These are phyloP conservation scores for Threskiornis aethiopicus DNA, from an alignment of 2,797 vertebrate genomes.

Conservation along the genomic window DNA sequence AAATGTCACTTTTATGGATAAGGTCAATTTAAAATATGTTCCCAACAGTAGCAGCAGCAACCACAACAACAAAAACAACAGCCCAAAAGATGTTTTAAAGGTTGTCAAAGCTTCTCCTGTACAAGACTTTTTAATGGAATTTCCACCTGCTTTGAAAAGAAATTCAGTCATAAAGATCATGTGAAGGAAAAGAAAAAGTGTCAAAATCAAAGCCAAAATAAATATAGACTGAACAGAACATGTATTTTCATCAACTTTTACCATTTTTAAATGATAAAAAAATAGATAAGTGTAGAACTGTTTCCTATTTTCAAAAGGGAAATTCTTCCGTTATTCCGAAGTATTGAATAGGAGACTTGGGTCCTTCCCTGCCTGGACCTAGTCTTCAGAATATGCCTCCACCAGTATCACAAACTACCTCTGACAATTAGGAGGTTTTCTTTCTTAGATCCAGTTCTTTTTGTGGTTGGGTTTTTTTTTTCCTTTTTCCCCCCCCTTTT, in stretches of 20 bases:
- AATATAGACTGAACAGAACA: background rate
- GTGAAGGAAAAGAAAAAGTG: background rate
- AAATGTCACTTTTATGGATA: slow-evolving; percentile 64
- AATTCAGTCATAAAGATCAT: background rate
- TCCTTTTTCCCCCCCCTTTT: accelerated
- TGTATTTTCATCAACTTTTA: background rate
- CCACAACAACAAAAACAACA: background rate
- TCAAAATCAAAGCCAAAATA: background rate
- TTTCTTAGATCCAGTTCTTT: background rate
- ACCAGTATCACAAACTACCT: background rate
- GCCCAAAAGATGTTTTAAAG: background rate
- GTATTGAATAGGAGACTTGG: background rate
- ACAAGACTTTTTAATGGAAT: slow-evolving; percentile 3
- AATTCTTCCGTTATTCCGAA: background rate
- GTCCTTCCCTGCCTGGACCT: background rate
- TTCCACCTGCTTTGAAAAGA: background rate
- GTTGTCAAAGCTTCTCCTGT: background rate
- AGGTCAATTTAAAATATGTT: slow-evolving; percentile 61
- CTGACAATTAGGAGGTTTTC: background rate
- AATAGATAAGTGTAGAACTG: background rate
- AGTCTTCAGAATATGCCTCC: background rate
- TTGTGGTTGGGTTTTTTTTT: too few relatives aligned
- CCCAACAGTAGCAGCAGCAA: background rate
- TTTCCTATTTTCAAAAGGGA: background rate
- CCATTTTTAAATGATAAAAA: background rate